Evolutionary conservation across 2,888 invertebrate species (phyloP).

Genomic region (Quadroppia sp.): DNA sequence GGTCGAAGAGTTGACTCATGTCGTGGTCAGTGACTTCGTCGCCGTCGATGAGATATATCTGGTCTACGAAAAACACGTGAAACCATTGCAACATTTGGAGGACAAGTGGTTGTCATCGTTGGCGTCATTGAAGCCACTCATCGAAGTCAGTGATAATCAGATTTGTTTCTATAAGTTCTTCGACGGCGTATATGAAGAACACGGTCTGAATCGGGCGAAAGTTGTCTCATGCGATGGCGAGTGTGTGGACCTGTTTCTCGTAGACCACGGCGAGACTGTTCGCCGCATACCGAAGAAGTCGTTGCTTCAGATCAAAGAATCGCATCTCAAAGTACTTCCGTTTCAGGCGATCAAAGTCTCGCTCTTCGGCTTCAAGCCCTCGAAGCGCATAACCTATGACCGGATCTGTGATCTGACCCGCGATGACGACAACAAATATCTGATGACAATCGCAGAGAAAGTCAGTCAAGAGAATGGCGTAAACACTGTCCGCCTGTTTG

Average conservation of each 20-base stretch:
- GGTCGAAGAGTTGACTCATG: background rate
- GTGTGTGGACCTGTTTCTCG: background rate
- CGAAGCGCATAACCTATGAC: background rate
- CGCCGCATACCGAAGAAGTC: background rate
- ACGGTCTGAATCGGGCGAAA: background rate
- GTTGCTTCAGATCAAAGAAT: background rate
- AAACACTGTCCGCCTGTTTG: slow-evolving; percentile 4
- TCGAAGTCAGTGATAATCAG: background rate
- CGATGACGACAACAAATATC: background rate
- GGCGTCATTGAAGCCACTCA: background rate
- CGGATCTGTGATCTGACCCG: slow-evolving; percentile 11
- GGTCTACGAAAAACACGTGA: background rate
- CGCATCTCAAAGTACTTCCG: slow-evolving; percentile 14
- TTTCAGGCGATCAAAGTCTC: slow-evolving; percentile 38
- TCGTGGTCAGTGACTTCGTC: slow-evolving; percentile 4
- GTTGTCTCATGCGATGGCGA: background rate
- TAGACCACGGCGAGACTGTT: slow-evolving; percentile 28
- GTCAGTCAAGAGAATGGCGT: background rate
- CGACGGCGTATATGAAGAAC: background rate
- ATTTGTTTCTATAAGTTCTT: background rate
- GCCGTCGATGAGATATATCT: background rate
- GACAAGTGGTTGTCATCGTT: background rate
- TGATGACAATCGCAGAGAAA: background rate
- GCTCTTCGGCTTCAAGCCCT: slow-evolving; percentile 9
- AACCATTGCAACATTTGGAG: slow-evolving; percentile 1